Conservation (phyloP, 2,113 vertebrate species). For the Tetraodon nigroviridis region DNA sequence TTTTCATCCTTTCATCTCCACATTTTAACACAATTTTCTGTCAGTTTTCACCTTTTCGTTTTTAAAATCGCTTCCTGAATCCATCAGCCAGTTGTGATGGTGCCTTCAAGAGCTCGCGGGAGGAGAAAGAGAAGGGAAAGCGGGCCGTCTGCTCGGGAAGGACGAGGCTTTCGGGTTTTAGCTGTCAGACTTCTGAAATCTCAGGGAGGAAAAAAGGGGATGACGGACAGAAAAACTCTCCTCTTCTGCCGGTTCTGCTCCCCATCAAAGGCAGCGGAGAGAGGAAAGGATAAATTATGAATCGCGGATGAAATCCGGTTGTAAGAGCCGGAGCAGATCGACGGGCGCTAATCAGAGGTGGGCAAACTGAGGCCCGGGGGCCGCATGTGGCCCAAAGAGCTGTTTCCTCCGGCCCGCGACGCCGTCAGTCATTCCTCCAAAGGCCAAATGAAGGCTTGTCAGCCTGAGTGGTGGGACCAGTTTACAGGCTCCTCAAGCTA, state of each 20-base stretch:
- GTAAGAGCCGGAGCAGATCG: conserved; percentile 4
- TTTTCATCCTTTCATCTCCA: background rate
- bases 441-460: too few relatives aligned
- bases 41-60: background rate
- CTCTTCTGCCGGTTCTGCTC: conserved; percentile 35
- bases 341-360: background rate
- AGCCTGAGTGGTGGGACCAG: too few relatives aligned
- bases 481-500: too few relatives aligned
- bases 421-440: too few relatives aligned
- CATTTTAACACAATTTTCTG: background rate
- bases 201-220: background rate
- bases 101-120: conserved; percentile 1
- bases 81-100: conserved; percentile 13
- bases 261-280: conserved; percentile 30
- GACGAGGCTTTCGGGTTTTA: conserved; percentile 10
- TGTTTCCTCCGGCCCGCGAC: too few relatives aligned
- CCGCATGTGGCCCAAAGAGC: too few relatives aligned
- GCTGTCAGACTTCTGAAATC: conserved; percentile 24
- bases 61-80: background rate
- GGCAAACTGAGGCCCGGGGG: too few relatives aligned
- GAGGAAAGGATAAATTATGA: conserved; percentile 47
- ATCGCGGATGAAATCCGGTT: conserved; percentile 22
- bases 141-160: background rate
- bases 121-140: background rate
- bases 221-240: conserved; percentile 7